These are phyloP conservation scores for Idris sp. DNA, from an alignment of 1,140 invertebrate genomes.

Conservation along the genomic window DNA sequence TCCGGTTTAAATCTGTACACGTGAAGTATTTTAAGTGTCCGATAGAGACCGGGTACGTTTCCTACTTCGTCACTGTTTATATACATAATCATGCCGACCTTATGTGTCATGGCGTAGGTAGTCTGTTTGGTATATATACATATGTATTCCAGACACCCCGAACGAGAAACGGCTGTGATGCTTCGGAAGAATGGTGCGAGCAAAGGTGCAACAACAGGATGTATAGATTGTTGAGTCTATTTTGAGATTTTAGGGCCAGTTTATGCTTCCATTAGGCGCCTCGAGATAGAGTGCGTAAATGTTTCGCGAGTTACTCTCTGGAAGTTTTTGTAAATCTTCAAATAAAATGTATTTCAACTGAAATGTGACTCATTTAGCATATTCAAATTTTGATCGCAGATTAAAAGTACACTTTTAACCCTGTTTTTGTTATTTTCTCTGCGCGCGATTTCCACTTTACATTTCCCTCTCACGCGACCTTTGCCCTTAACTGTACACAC, in stretches of 20 bases:
- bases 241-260: slow-evolving; percentile 67
- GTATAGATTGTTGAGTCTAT: slow-evolving; percentile 71
- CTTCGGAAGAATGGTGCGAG: slow-evolving; percentile 55
- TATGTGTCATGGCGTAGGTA: slow-evolving; percentile 54
- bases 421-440: slow-evolving; percentile 37
- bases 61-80: slow-evolving; percentile 52
- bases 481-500: slow-evolving; percentile 61
- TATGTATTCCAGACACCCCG: slow-evolving; percentile 59
- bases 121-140: slow-evolving; percentile 43
- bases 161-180: slow-evolving; percentile 46
- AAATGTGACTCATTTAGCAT: no score
- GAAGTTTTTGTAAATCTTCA: slow-evolving; percentile 57
- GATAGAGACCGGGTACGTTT: slow-evolving; percentile 42
- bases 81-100: slow-evolving; percentile 50
- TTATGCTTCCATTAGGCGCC: slow-evolving; percentile 64
- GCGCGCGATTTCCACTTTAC: slow-evolving; percentile 59
- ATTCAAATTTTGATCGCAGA: no score
- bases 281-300: slow-evolving; percentile 33
- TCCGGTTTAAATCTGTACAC: slow-evolving; percentile 37
- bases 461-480: slow-evolving; percentile 61
- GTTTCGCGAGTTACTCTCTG: slow-evolving; percentile 40
- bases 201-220: slow-evolving; percentile 68
- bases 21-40: slow-evolving; percentile 49
- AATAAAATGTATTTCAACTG: no score
- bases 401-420: slow-evolving; percentile 1